Evolutionary conservation across 2,113 vertebrate genomes (phyloP).

Genomic region (Gymnarchus niloticus): DNA sequence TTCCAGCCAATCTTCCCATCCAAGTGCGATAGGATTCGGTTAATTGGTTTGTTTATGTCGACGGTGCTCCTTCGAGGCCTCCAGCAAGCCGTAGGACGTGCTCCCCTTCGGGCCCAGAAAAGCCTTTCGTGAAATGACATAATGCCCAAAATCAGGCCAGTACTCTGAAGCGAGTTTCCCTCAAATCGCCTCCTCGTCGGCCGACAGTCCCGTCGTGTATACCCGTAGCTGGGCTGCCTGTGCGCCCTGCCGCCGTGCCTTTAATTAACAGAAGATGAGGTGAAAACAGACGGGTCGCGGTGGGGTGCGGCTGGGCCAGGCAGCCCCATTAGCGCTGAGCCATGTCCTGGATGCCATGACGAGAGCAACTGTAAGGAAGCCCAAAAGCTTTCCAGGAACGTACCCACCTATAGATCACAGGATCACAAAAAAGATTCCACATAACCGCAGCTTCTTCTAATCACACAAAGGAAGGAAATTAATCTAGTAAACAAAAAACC

Average conservation of each 20-base stretch:
- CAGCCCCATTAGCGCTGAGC: neutral
- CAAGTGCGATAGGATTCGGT: neutral
- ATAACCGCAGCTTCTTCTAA: neutral
- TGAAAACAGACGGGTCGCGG: too few relatives aligned
- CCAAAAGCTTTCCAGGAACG: neutral
- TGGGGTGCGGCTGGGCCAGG: neutral
- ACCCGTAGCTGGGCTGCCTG: too few relatives aligned
- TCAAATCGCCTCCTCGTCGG: neutral
- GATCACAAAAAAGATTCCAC: neutral
- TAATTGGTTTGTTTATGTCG: constrained; percentile 19
- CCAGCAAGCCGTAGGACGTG: neutral
- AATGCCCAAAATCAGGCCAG: constrained; percentile 17
- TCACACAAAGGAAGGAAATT: neutral
- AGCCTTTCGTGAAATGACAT: constrained; percentile 9
- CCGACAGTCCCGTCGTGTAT: neutral
- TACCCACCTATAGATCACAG: neutral
- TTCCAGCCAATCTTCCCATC: neutral
- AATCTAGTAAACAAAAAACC: neutral
- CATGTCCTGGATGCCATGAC: too few relatives aligned
- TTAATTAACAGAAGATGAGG: too few relatives aligned
- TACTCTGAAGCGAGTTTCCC: neutral
- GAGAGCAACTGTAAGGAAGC: too few relatives aligned
- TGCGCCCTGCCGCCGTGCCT: too few relatives aligned
- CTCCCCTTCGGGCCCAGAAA: neutral
- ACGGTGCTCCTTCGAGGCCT: neutral